phyloP scores from a whole-genome alignment of 35 echinoderm and acorn worm species.

The Heliocidaris erythrogramma region DNA sequence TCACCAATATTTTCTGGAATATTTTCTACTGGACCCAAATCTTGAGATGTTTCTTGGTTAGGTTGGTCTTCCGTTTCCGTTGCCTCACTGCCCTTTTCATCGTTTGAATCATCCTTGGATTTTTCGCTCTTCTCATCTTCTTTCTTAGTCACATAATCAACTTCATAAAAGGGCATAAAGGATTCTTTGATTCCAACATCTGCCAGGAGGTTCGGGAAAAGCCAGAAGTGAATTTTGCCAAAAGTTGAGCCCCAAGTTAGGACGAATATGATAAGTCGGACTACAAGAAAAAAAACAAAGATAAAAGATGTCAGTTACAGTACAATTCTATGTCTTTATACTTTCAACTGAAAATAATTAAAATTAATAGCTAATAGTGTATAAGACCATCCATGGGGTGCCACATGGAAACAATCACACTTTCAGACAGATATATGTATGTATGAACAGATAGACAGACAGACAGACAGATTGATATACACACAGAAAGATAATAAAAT shows the following conservation, averaged over 20 bases:
- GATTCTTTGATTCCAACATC: constrained; percentile 95
- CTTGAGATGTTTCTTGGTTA: constrained; percentile 19
- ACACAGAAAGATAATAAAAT: background rate
- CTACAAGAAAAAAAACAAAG: constrained; percentile 32
- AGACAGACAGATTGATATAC: too few species aligned
- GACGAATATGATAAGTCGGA: constrained; percentile 80
- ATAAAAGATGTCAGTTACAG: background rate
- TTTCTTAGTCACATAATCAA: constrained; percentile 45
- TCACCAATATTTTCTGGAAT: constrained; percentile 21
- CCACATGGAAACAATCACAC: too few species aligned
- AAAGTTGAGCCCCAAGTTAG: constrained; percentile 74
- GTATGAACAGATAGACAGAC: too few species aligned
- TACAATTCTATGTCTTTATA: background rate
- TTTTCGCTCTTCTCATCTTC: constrained; percentile 27
- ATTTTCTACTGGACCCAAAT: constrained; percentile 14
- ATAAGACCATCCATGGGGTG: too few species aligned
- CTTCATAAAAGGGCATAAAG: constrained; percentile 71
- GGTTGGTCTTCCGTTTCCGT: background rate
- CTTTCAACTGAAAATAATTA: too few species aligned
- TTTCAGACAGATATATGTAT: too few species aligned
- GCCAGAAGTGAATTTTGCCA: constrained; percentile 90
- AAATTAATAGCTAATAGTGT: too few species aligned
- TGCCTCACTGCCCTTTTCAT: background rate
- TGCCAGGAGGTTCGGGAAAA: constrained; percentile 96
- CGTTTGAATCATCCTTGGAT: constrained; percentile 12